Conservation (phyloP, 1,140 invertebrate genomes). For the Babylonia areolata region DNA sequence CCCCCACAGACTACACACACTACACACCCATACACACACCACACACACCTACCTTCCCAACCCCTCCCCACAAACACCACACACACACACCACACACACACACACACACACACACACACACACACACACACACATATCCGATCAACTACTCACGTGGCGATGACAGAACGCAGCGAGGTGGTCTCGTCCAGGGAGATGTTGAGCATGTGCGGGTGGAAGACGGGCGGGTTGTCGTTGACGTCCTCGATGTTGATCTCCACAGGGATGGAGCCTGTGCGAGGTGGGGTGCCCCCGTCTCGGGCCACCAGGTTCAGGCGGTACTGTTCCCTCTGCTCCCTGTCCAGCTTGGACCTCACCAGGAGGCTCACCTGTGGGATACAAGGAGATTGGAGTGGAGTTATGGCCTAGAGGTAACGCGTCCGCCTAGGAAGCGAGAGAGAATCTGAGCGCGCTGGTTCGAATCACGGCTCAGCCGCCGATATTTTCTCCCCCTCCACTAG, state of each 20-base stretch:
- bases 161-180: conserved; percentile 40
- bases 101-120: background rate
- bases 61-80: background rate
- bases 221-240: conserved; percentile 72
- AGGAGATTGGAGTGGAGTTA: background rate
- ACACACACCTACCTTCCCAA: background rate
- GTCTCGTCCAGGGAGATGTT: conserved; percentile 80
- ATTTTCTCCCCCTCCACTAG: no score
- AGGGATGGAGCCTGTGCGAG: conserved; percentile 48
- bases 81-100: background rate
- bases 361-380: conserved; percentile 38
- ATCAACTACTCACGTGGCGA: conserved; percentile 80
- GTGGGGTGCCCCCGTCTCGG: conserved; percentile 77
- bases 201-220: conserved; percentile 90
- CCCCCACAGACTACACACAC: background rate
- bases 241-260: conserved; percentile 81
- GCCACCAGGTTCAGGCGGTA: conserved; percentile 89
- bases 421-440: no score
- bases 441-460: no score
- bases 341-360: conserved; percentile 76
- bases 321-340: conserved; percentile 86
- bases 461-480: no score
- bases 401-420: no score
- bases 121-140: background rate
- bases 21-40: background rate